Evolutionary conservation across 2,888 invertebrate genomes (phyloP).

Genomic region (Lobophora halterata): DNA sequence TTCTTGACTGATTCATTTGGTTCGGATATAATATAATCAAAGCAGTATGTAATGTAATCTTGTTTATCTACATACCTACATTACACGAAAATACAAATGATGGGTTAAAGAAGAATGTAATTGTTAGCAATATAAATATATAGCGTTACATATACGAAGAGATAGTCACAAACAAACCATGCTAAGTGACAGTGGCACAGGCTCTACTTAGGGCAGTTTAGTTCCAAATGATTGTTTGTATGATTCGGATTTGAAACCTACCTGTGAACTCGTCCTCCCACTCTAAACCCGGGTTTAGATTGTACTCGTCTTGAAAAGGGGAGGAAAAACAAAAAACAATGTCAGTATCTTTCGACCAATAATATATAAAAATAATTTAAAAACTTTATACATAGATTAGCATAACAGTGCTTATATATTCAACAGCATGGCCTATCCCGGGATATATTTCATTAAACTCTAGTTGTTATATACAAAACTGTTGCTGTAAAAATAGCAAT

Average conservation of each 20-base stretch:
- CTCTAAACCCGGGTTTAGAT: constrained; percentile 99
- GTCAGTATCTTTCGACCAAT: constrained; percentile 79
- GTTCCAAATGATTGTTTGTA: constrained; percentile 65
- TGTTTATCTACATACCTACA: constrained; percentile 25
- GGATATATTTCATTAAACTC: constrained; percentile 45
- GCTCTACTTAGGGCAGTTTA: constrained; percentile 74
- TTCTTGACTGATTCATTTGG: constrained; percentile 11
- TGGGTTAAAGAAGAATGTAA: constrained; percentile 28
- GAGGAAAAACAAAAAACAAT: constrained; percentile 80
- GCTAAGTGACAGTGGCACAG: constrained; percentile 74
- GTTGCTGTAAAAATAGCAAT: constrained; percentile 3
- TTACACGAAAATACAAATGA: constrained; percentile 25
- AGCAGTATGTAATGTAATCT: constrained; percentile 18
- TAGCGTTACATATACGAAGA: constrained; percentile 33
- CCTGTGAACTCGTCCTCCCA: constrained; percentile 99
- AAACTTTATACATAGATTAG: constrained; percentile 70
- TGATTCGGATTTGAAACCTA: constrained; percentile 87
- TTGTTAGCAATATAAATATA: constrained; percentile 34
- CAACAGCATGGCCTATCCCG: constrained; percentile 67
- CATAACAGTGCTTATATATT: constrained; percentile 69
- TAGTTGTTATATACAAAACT: constrained; percentile 25
- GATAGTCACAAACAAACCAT: constrained; percentile 66
- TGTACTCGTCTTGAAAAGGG: constrained; percentile 98
- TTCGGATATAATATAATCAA: constrained; percentile 17
- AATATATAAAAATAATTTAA: constrained; percentile 46